Evolutionary conservation across 2,113 vertebrate genomes (phyloP).

Genomic region (pig (Sus scrofa)): T2T-Sscrofa CM000824.6:89999001-89999500

Average conservation of each 20-base stretch:
- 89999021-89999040: neutral
- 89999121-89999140: neutral
- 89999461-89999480: neutral
- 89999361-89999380: neutral
- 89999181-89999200: neutral
- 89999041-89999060: neutral
- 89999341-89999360: neutral
- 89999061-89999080: neutral
- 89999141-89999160: neutral
- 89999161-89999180: neutral
- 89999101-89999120: neutral
- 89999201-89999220: neutral
- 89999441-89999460: neutral
- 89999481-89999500: neutral
- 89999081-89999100: neutral
- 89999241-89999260: neutral
- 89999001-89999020: neutral
- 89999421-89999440: neutral
- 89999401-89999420: neutral
- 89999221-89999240: neutral
- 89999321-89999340: neutral
- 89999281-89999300: neutral
- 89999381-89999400: too few relatives aligned
- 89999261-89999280: neutral
- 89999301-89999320: neutral